A percentile compares a stretch with the other conserved stretches of the same genome.
Conservation (phyloP, 1,140 invertebrate species). For the Conus ventricosus region DNA sequence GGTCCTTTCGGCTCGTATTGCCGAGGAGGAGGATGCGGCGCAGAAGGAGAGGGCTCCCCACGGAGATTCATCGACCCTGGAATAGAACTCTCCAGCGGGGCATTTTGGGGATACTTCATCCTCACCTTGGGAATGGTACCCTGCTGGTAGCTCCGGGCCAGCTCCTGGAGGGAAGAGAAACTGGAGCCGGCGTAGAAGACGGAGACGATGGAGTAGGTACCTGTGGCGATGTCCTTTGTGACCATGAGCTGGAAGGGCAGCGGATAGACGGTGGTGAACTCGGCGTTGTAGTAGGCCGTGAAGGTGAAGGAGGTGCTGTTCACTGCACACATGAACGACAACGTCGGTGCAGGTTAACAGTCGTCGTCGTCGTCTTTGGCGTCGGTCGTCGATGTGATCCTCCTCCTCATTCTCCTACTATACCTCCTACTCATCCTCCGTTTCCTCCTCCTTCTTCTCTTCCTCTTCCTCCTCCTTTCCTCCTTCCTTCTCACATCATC, state of each 20-base stretch:
- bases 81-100: not conserved
- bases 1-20: constrained; percentile 12
- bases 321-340: constrained; percentile 8
- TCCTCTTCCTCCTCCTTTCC: too few relatives aligned
- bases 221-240: not conserved
- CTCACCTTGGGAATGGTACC: not conserved
- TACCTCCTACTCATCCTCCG: too few relatives aligned
- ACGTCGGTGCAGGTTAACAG: too few relatives aligned
- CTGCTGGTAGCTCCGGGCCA: not conserved
- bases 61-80: not conserved
- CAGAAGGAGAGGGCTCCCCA: not conserved
- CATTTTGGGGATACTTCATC: not conserved
- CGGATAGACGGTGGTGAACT: constrained; percentile 13
- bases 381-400: too few relatives aligned
- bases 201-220: not conserved
- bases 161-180: not conserved
- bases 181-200: constrained; percentile 18
- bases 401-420: too few relatives aligned
- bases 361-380: too few relatives aligned
- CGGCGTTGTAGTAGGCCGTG: not conserved
- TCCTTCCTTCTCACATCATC: not conserved
- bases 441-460: too few relatives aligned
- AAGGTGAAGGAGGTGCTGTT: constrained; percentile 13
- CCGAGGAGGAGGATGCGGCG: not conserved
- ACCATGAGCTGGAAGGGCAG: not conserved